phyloP scores from a whole-genome alignment of 2,888 invertebrate genomes.

The Mantis religiosa region DNA sequence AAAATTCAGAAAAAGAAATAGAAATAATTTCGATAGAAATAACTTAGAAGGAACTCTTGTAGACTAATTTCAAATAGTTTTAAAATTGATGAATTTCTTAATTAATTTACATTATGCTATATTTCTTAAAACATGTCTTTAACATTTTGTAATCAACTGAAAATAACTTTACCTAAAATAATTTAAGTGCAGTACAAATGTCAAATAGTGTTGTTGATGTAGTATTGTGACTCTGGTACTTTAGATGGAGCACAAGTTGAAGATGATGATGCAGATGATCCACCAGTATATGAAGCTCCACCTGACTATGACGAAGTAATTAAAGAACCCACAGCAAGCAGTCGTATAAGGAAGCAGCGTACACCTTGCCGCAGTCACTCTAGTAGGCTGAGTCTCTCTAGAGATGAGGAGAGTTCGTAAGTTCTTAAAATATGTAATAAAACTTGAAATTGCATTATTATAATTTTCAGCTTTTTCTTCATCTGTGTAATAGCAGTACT shows the following conservation, averaged over 20 bases:
- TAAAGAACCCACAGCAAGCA: slow-evolving; percentile 39
- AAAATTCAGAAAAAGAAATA: no score
- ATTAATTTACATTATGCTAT: no score
- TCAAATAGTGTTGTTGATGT: slow-evolving; percentile 26
- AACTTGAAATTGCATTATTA: no score
- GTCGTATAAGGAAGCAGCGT: slow-evolving; percentile 15
- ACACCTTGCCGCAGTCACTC: background rate
- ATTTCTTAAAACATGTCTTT: no score
- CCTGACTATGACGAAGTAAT: slow-evolving; percentile 69
- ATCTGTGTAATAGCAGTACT: no score
- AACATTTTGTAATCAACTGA: background rate
- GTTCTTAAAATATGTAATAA: background rate
- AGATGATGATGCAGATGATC: slow-evolving; percentile 53
- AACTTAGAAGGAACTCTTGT: no score
- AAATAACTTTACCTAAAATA: background rate
- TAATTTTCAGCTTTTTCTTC: no score
- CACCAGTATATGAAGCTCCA: slow-evolving; percentile 66
- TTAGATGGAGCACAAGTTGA: slow-evolving; percentile 48
- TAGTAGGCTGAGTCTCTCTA: background rate
- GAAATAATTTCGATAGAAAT: no score
- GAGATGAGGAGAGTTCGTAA: background rate
- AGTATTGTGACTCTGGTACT: background rate
- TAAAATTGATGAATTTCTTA: no score
- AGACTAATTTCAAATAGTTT: no score
- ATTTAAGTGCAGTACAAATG: background rate